Evolutionary conservation across 2,888 invertebrate genomes (phyloP), one percentile per base, ranked within the genome.

Genomic region (Brachyptera putata): DNA sequence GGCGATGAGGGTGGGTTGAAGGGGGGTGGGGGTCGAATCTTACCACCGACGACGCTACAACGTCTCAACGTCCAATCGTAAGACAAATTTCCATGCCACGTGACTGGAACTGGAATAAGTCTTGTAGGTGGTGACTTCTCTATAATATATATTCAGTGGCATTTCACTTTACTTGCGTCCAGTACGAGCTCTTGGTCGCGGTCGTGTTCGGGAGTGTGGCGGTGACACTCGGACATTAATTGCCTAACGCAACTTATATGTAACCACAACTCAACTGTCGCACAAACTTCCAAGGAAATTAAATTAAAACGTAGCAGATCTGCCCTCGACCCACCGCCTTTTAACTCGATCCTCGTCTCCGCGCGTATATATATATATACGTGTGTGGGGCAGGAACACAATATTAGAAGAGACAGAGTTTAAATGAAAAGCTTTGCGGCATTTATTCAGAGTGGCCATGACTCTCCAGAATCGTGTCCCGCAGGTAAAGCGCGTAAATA

Each of bases 201-300:
- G n/a, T n/a, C n/a, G n/a, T n/a, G n/a, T n/a, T n/a, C n/a, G n/a
- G n/a, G n/a, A n/a, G n/a, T n/a, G n/a, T 5, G 7, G 41, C 7
- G 7, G 41, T 25, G 48, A 24, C 48, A 48, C 48, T n/a, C 4
- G 49, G n/a, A 50, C 49, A 50, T 50, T 50, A 50, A 50, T 50
- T 50, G 49, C 49, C 49, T 50, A 50, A 50, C 49, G 49, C 49
- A 50, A 50, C 49, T 50, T 50, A 50, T 50, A 25, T 50, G 49
- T 50, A 50, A 25, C 49, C 49, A 50, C 49, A 50, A 50, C 49
- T 50, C 49, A 25, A 21, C 49, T 50, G 49, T 50, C 49, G 41
- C 41, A 14, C n/a, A 16, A 11, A 14, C 26, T 22, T 30, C 49
- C 25, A 16, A n/a, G 26, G 24, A 50, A 50, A 50, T 50, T 50